Conservation (phyloP, 2,888 invertebrate species). For the Cepaea hortensis region DNA sequence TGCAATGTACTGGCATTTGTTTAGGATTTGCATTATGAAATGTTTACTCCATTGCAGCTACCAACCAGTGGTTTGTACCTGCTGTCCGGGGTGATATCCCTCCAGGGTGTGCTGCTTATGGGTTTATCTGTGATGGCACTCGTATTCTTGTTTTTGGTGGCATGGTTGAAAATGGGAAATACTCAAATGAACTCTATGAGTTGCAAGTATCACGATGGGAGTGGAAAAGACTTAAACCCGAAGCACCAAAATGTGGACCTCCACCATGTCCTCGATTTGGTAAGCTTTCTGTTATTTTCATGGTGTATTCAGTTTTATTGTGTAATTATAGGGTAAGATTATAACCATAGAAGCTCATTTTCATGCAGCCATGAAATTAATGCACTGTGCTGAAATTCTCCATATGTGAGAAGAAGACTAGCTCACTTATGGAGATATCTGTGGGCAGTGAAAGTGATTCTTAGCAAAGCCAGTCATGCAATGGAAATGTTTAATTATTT, state of each 20-base stretch:
- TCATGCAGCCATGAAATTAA: too few relatives aligned
- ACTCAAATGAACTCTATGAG: conserved; percentile 98
- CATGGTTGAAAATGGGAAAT: conserved; percentile 99
- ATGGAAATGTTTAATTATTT: too few relatives aligned
- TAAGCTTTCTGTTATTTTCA: conserved; percentile 53
- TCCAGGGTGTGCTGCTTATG: conserved; percentile 98
- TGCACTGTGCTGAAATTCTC: too few relatives aligned
- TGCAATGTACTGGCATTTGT: too few relatives aligned
- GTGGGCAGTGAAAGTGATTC: too few relatives aligned
- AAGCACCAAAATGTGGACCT: conserved; percentile 88
- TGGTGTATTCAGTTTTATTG: neutral
- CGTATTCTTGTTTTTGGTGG: conserved; percentile 98
- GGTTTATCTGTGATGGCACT: conserved; percentile 97
- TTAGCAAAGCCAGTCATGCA: too few relatives aligned
- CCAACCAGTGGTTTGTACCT: conserved; percentile 99
- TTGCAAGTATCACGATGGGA: conserved; percentile 92
- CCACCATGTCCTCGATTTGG: conserved; percentile 94
- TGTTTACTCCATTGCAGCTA: conserved; percentile 81
- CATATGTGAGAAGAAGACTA: too few relatives aligned
- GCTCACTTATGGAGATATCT: too few relatives aligned
- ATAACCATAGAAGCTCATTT: too few relatives aligned
- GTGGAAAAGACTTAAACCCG: conserved; percentile 95
- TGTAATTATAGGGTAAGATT: too few relatives aligned
- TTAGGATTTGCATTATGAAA: too few relatives aligned
- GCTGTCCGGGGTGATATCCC: conserved; percentile 97